Evolutionary conservation across 2,797 vertebrate genomes (phyloP).

Genomic region (Denticeps clupeoides): DNA sequence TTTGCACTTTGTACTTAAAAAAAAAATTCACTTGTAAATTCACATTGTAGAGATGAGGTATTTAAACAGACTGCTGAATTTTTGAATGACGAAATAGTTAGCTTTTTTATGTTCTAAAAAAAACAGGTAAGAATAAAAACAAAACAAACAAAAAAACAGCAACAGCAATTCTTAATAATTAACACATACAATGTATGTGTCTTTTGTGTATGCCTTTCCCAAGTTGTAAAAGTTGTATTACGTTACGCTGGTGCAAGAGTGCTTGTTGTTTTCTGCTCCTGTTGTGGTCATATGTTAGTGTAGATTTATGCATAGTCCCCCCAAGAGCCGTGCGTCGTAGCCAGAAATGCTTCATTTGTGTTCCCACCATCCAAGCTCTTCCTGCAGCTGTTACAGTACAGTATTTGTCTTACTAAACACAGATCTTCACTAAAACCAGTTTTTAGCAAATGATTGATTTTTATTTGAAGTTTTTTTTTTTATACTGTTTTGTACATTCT

Average conservation of each 20-base stretch:
- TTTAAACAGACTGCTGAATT: slow-evolving; percentile 87
- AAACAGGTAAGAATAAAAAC: too few species aligned
- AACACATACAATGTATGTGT: slow-evolving; percentile 96
- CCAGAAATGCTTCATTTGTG: slow-evolving; percentile 25
- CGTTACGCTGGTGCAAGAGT: slow-evolving; percentile 35
- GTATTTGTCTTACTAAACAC: slow-evolving; percentile 44
- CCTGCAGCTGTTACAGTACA: slow-evolving; percentile 45
- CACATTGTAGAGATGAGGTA: slow-evolving; percentile 94
- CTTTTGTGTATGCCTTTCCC: slow-evolving; percentile 61
- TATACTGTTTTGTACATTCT: slow-evolving; percentile 2
- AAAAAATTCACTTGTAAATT: slow-evolving; percentile 90
- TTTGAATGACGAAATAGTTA: slow-evolving; percentile 84
- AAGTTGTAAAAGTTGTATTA: slow-evolving; percentile 71
- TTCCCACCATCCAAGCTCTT: too few species aligned
- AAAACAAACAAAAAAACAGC: neutral
- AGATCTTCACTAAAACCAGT: slow-evolving; percentile 33
- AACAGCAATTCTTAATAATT: slow-evolving; percentile 43
- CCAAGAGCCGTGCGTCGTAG: slow-evolving; percentile 15
- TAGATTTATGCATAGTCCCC: neutral
- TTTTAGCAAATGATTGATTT: slow-evolving; percentile 47
- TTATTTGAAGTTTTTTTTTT: slow-evolving; percentile 54
- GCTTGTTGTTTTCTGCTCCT: slow-evolving; percentile 34
- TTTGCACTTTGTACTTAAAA: slow-evolving; percentile 99
- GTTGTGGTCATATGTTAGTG: too few species aligned
- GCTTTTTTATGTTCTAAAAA: slow-evolving; percentile 63